These are phyloP conservation scores for Cladopsammia gracilis DNA, from an alignment of 64 coral and sea anemone genomes.

Conservation along the genomic window DNA sequence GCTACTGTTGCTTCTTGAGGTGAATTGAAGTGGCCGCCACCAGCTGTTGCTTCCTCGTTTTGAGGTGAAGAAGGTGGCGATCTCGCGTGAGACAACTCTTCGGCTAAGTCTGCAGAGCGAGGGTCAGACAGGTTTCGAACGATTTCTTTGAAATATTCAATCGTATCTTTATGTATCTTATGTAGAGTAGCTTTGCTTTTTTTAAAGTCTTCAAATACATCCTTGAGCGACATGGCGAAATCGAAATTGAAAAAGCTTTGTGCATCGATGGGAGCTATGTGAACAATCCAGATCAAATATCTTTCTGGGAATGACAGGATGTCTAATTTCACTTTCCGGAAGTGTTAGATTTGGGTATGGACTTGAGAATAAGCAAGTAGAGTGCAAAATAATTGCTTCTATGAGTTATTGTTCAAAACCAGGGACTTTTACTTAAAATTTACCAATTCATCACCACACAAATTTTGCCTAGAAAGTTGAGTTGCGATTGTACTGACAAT, in stretches of 20 bases:
- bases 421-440: neutral
- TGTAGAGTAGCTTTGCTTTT: conserved; percentile 32
- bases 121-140: neutral
- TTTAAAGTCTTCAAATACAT: conserved; percentile 63
- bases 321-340: neutral
- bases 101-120: neutral
- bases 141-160: conserved; percentile 62
- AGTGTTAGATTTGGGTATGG: neutral
- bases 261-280: neutral
- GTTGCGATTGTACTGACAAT: too few relatives aligned
- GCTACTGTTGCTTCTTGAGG: too few relatives aligned
- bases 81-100: neutral
- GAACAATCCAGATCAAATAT: neutral
- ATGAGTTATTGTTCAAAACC: neutral
- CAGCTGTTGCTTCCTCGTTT: neutral
- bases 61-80: neutral
- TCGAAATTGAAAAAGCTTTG: neutral
- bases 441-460: too few relatives aligned
- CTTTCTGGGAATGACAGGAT: conserved; percentile 4
- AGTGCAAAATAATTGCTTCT: neutral
- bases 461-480: too few relatives aligned
- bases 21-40: too few relatives aligned
- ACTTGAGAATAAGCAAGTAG: neutral
- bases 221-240: conserved; percentile 28
- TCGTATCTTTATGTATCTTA: conserved; percentile 53